Evolutionary conservation across 2,888 invertebrate species (phyloP), one percentile per base, ranked within the genome.

Genomic region (Ariolimax columbianus): DNA sequence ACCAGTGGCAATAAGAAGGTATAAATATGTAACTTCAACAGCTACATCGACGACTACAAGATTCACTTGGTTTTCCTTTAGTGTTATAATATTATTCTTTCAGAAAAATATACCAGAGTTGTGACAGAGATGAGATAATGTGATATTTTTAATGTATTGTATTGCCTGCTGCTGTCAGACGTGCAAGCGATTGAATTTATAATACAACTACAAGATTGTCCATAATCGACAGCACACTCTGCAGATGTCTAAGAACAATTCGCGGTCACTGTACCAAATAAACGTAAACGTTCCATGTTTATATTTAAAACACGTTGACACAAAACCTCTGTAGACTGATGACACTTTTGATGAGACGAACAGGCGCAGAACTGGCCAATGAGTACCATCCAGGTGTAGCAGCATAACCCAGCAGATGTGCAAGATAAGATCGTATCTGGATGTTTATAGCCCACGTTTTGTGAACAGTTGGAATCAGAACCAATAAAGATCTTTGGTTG

Each of bases 401-500:
- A 33, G 23, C 47, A 51, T 38, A 63, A 38, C 33, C 59, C 78
- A 63, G 9, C 38, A n/a, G 38, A 26, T 19, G 26, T 63, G n/a
- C 38, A 26, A 78, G 78, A 51, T 38, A 6, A 38, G 2, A 63
- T 38, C 23, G 40, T 40, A 14, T 23, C n/a, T 36, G 36, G 7
- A 40, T n/a, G 63, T 78, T 14, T n/a, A 38, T 38, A 63, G 40
- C 63, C 63, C 11, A 40, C 23, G 40, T 59, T 9, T 78, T 63
- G 59, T 38, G n/a, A n/a, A 6, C 26, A 36, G 6, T 38, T 26
- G 38, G 1, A 36, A 63, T 79, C 78, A 84, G 72, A 84, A 84
- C 84, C 84, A 84, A 59, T 84, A 84, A 36, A 84, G 78, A 72
- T 84, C 84, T 66, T 84, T 84, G 55, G 84, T 78, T 38, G 84